Evolutionary conservation across 2,113 vertebrate genomes (phyloP), one percentile per base, ranked within the genome.

Genomic region (Dromiciops gliroides): DNA sequence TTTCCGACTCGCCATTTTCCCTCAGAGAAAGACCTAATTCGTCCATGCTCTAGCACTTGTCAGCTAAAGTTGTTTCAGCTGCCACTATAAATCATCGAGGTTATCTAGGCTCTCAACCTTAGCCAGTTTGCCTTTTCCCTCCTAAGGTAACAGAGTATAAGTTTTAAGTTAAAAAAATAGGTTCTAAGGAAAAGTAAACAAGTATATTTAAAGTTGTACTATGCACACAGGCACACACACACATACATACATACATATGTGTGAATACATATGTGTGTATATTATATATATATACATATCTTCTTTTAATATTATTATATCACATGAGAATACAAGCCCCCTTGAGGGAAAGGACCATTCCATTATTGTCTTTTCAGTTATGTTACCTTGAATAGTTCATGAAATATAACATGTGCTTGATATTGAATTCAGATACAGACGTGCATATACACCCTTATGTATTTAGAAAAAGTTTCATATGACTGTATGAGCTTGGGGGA

Each of bases 21-120:
- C 48, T 50, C 48, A 49, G 89, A 90, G 48, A 90, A 90, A 90
- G 89, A 28, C 48, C 25, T 50, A 49, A 50, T 90, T 90, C 26
- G 47, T 90, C 89, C n/a, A 49, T 49, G 48, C 12, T 89, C 44
- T 9, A 48, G 48, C 48, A 26, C 47, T 90, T 90, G 89, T 44
- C 48, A 48, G 48, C 67, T 83, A 26, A 90, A 90, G 48, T 48
- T 90, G 28, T 90, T 90, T 90, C 48, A 90, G 89, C 89, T 50
- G 67, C 67, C 67, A 83, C 19, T 44, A 90, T 50, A 90, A 49
- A 90, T 90, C 89, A 48, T 49, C 50, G 89, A 3, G 48, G 14
- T 90, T 90, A 50, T 90, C 89, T 90, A 48, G 48, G 48, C 89
- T 90, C 89, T 90, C 48, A 90, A 31, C 67, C 67, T 83, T 83